A percentile compares a stretch with the other conserved stretches of the same genome.
phyloP scores from a whole-genome alignment of 2,797 vertebrate genomes.

The Luscinia megarhynchos region DNA sequence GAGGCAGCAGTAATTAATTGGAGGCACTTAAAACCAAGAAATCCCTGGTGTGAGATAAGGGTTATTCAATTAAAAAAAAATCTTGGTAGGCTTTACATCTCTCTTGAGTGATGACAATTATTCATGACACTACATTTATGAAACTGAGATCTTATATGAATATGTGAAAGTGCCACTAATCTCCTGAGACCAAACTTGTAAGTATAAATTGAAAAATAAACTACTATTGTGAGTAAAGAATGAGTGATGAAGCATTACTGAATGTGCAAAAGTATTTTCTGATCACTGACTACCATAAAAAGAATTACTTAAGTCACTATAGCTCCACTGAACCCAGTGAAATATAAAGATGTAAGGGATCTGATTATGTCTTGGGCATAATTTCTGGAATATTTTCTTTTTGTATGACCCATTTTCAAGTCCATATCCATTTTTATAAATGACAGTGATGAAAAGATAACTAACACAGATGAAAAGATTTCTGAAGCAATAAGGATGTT shows the following conservation, averaged over 20 bases:
- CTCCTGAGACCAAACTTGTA: background rate
- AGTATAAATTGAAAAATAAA: background rate
- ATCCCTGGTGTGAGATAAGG: constrained; percentile 20
- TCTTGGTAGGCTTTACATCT: background rate
- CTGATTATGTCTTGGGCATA: background rate
- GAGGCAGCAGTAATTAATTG: constrained; percentile 60
- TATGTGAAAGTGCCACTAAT: background rate
- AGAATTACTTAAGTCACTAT: background rate
- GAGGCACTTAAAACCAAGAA: constrained; percentile 44
- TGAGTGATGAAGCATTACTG: background rate
- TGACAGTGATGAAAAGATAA: background rate
- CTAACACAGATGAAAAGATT: background rate
- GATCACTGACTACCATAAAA: background rate
- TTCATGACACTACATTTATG: background rate
- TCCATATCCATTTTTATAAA: constrained; percentile 3
- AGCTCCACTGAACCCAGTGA: background rate
- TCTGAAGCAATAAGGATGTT: background rate
- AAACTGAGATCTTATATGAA: background rate
- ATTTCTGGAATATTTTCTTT: background rate
- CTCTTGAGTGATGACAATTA: constrained; percentile 10
- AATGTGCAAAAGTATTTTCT: constrained; percentile 11
- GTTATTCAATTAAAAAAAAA: constrained; percentile 5
- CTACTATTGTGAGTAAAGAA: background rate
- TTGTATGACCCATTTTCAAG: constrained; percentile 13
- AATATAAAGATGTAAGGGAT: background rate